Evolutionary conservation across 2,888 invertebrate genomes (phyloP).

Genomic region (Coenonympha arcania): DNA sequence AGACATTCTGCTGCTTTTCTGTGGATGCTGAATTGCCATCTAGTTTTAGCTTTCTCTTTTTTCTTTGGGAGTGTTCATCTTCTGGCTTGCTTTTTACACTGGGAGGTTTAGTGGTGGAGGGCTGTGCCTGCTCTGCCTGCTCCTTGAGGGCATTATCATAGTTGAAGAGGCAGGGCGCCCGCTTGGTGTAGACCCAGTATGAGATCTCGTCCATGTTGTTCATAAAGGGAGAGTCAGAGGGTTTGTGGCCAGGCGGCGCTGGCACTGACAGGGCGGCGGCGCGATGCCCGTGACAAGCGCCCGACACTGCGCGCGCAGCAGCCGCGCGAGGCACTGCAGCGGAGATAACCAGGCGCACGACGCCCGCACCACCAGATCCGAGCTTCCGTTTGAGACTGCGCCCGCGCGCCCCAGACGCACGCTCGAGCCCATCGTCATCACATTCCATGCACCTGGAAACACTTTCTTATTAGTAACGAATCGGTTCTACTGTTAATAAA

Average conservation of each 20-base stretch:
- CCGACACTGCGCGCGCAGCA: slow-evolving; percentile 32
- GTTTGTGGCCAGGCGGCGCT: slow-evolving; percentile 17
- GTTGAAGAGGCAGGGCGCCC: slow-evolving; percentile 64
- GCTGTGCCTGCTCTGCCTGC: slow-evolving; percentile 42
- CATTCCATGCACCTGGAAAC: slow-evolving; percentile 61
- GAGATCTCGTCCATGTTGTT: slow-evolving; percentile 67
- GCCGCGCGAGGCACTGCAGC: slow-evolving; percentile 37
- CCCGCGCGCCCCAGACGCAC: slow-evolving; percentile 30
- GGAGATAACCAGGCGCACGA: slow-evolving; percentile 42
- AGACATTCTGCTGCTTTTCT: slow-evolving; percentile 50
- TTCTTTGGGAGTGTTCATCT: slow-evolving; percentile 44
- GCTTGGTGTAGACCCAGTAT: slow-evolving; percentile 63
- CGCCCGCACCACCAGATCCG: slow-evolving; percentile 32
- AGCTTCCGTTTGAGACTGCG: slow-evolving; percentile 38
- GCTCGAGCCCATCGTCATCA: slow-evolving; percentile 38
- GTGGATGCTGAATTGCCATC: slow-evolving; percentile 50
- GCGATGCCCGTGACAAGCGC: slow-evolving; percentile 17
- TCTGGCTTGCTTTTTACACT: slow-evolving; percentile 37
- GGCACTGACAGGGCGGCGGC: slow-evolving; percentile 20
- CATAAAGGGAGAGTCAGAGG: slow-evolving; percentile 51
- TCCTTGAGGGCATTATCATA: slow-evolving; percentile 53
- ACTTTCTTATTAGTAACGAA: too few relatives aligned
- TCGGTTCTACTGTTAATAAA: too few relatives aligned
- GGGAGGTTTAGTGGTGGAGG: slow-evolving; percentile 42
- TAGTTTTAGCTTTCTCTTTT: slow-evolving; percentile 53